Evolutionary conservation across 2,797 vertebrate species (phyloP).

Genomic region (Channallabes apus): DNA sequence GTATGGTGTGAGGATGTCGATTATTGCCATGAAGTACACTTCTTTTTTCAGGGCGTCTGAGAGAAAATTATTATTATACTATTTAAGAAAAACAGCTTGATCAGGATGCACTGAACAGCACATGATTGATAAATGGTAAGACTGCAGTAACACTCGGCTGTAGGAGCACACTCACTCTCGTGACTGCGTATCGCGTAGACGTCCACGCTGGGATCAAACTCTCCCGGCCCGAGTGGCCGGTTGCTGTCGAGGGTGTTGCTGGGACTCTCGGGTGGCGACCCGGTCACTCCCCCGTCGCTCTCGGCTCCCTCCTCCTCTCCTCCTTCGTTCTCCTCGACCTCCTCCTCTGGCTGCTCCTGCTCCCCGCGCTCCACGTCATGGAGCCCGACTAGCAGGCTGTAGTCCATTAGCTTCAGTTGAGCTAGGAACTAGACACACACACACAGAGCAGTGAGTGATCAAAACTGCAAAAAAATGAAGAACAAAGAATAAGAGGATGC

Average conservation of each 20-base stretch:
- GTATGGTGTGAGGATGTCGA: constrained; percentile 99
- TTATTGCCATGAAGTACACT: constrained; percentile 98
- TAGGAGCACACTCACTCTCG: constrained; percentile 79
- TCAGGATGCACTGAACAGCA: neutral
- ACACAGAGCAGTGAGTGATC: neutral
- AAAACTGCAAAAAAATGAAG: too few relatives aligned
- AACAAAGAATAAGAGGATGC: neutral
- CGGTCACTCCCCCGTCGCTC: constrained; percentile 90
- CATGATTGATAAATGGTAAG: neutral
- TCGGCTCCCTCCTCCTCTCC: constrained; percentile 89
- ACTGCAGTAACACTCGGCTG: neutral
- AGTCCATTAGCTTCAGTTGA: constrained; percentile 98
- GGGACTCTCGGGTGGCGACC: constrained; percentile 94
- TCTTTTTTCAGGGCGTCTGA: constrained; percentile 92
- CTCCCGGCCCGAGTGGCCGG: constrained; percentile 87
- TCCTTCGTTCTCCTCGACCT: constrained; percentile 92
- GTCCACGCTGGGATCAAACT: constrained; percentile 93
- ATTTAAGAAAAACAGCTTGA: neutral
- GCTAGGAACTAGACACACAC: constrained; percentile 84
- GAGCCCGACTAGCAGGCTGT: constrained; percentile 96
- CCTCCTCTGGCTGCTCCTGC: constrained; percentile 86
- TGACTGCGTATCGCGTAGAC: constrained; percentile 97
- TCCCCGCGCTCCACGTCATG: constrained; percentile 95
- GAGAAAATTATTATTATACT: too few relatives aligned
- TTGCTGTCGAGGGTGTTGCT: constrained; percentile 95